Evolutionary conservation across 2,113 vertebrate genomes (phyloP), one percentile per base, ranked within the genome.

Genomic region (Daubentonia madagascariensis): DNA sequence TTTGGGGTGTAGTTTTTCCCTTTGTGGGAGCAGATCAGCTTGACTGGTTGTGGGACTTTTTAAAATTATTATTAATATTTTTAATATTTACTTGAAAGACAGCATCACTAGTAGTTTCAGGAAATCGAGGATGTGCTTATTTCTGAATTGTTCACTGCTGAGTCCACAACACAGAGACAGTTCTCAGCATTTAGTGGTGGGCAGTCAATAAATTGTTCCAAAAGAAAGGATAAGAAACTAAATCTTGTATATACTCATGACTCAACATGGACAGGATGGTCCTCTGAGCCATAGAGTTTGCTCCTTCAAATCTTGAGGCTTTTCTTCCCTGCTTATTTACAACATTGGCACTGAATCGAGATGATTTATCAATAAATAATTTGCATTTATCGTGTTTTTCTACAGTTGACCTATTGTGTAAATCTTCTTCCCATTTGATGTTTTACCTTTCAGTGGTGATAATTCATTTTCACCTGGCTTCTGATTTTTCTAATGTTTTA

Each of bases 361-460:
- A 91, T 23, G 50, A 86, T 97, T 94, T 97, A 96, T 97, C 97
- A 98, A 98, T 96, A 97, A 96, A 97, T 97, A 97, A 97, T 98
- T 97, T 98, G 94, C 96, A 97, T 97, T 91, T 89, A 87, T 96
- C 85, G 89, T 94, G 57, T 65, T 98, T 97, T 86, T 59, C 83
- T 89, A 43, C n/a, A 59, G 30, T n/a, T 65, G 83, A 89, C 73
- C 32, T 37, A 43, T 23, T 5, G 0, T 6, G 4, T 98, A 97
- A 98, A 97, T 97, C 96, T 96, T 87, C 40, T 70, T 50, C 35
- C 6, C 10, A 43, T 65, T 97, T 52, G 37, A 86, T 91, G 67
- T 37, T 97, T 97, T 80, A 45, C 81, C 95, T 97, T 70, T 40
- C 50, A 89, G 85, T 48, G 85, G 85, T 80, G 83, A 93, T 97